These are phyloP conservation scores for Poecile montanus DNA, from an alignment of 2,797 vertebrate species.

Conservation along the genomic window DNA sequence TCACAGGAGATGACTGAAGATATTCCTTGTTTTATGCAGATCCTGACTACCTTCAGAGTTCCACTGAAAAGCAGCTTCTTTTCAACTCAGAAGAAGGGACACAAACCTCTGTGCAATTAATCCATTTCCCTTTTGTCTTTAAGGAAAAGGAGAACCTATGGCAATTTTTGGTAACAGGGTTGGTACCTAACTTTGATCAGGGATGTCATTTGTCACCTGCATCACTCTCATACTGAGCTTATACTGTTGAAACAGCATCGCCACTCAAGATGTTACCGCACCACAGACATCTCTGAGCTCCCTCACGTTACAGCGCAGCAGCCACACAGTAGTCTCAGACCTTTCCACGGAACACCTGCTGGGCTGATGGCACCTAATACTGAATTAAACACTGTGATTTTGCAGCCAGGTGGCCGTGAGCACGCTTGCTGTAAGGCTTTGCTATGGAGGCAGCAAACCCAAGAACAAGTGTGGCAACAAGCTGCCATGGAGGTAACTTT, in stretches of 20 bases:
- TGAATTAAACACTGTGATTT: background rate
- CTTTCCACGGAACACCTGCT: background rate
- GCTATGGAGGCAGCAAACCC: background rate
- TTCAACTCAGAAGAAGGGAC: background rate
- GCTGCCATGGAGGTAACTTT: background rate
- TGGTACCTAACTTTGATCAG: background rate
- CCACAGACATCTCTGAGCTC: background rate
- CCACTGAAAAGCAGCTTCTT: background rate
- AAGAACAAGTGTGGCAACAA: background rate
- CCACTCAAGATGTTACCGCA: background rate
- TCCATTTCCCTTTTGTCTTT: background rate
- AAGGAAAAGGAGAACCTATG: background rate
- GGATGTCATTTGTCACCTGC: background rate
- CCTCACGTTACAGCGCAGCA: background rate
- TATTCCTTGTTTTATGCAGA: background rate
- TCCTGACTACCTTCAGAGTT: background rate
- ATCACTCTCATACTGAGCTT: background rate
- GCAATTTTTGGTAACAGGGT: background rate
- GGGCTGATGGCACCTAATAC: background rate
- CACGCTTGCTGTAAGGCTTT: background rate
- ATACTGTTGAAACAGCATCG: accelerated
- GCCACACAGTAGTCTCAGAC: background rate
- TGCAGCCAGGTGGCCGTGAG: background rate
- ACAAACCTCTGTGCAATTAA: background rate
- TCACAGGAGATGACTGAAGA: background rate